Evolutionary conservation across 2,113 vertebrate genomes (phyloP), one percentile per base, ranked within the genome.

Genomic region (Eira barbara): DNA sequence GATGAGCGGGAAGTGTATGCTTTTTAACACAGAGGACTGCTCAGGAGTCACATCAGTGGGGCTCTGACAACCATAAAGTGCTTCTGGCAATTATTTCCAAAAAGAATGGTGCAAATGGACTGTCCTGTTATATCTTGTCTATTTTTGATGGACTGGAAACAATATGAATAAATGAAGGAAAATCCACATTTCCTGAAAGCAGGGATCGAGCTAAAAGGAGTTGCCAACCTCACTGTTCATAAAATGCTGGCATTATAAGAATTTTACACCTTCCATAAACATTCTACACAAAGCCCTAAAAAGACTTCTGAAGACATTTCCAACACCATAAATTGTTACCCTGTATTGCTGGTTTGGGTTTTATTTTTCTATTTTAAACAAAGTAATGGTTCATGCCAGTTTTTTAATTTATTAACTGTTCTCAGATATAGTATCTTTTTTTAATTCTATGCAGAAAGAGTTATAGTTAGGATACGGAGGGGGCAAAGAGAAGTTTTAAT

Each of bases 351-450:
- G 85, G 23, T 55, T 98, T 97, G 81, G 11, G 34, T 97, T 98
- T 98, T 36, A 96, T 86, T 97, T 98, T 98, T 94, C 84, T 94
- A 97, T 97, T 98, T 98, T 97, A 98, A 98, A 95, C 71, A 96
- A 95, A 98, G 97, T 98, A 98, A 90, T 76, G 85, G 94, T 69
- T 93, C 34, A 15, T 21, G 47, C 67, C 61, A 78, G 69, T 57
- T 95, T 96, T 85, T 97, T 76, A 18, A 97, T 96, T 97, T 98
- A 97, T 92, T 86, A 74, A 90, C 79, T 94, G 11, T 61, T 96
- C 86, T 88, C 63, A 6, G 69, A 13, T 92, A 91, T 55, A 31
- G 12, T 73, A 67, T 73, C 49, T 71, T 84, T 91, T 89, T 91
- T 85, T 81, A 67, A 67, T 96, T 89, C 91, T 79, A 31, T 85